Conservation (phyloP, 1,140 invertebrate genomes). For the Hyles vespertilio region DNA sequence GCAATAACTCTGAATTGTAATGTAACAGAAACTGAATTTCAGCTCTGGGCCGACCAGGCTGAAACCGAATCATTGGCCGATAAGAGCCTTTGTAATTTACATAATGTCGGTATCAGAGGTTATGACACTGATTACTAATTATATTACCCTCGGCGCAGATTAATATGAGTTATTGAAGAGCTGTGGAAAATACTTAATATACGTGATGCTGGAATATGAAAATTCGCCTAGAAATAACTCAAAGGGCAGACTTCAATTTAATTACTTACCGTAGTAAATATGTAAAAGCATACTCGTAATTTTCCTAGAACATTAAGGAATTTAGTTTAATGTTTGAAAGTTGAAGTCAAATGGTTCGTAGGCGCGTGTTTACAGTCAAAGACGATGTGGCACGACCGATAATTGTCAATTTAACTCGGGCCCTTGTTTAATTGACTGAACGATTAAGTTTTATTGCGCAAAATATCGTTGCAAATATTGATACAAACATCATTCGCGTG, state of each 20-base stretch:
- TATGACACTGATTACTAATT: not conserved
- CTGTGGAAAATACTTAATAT: too few relatives aligned
- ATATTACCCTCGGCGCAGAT: not conserved
- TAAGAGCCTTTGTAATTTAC: not conserved
- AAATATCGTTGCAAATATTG: conserved; percentile 37
- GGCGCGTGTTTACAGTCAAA: conserved; percentile 13
- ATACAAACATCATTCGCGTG: conserved; percentile 27
- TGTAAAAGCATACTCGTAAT: too few relatives aligned
- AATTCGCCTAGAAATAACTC: too few relatives aligned
- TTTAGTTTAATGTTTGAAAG: too few relatives aligned
- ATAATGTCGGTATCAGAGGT: not conserved
- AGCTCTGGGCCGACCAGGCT: too few relatives aligned
- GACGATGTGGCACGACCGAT: conserved; percentile 24
- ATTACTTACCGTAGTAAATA: too few relatives aligned
- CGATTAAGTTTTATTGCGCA: conserved; percentile 35
- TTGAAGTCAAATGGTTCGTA: conserved; percentile 4
- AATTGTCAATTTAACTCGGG: conserved; percentile 26
- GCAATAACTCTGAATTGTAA: too few relatives aligned
- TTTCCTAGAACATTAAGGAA: too few relatives aligned
- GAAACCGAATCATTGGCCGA: not conserved
- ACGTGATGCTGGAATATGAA: too few relatives aligned
- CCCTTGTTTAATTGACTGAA: conserved; percentile 24
- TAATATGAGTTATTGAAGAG: not conserved
- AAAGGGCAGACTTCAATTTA: too few relatives aligned
- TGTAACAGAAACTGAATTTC: too few relatives aligned